Conservation (phyloP, 2,797 vertebrate genomes). For the Dipus sagitta region DNA sequence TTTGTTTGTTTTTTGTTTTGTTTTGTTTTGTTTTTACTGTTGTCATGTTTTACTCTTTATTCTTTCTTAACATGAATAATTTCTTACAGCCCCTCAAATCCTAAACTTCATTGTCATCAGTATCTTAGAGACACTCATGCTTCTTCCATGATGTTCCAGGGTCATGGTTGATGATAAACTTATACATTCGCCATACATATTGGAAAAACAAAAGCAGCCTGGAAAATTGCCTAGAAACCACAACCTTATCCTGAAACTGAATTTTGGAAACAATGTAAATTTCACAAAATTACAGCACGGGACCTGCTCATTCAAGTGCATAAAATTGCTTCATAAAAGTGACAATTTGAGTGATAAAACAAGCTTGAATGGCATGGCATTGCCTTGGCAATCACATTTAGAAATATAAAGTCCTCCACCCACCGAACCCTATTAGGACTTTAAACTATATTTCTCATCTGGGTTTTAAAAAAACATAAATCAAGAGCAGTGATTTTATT, state of each 20-base stretch:
- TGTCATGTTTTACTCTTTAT: constrained; percentile 32
- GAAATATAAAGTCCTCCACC: background rate
- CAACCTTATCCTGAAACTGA: constrained; percentile 35
- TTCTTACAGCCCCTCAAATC: background rate
- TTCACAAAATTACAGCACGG: constrained; percentile 60
- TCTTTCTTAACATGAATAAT: constrained; percentile 9
- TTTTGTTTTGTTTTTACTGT: background rate
- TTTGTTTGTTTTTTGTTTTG: too few species aligned
- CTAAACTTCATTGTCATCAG: background rate
- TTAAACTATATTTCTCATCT: background rate
- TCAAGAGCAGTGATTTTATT: background rate
- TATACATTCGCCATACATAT: background rate
- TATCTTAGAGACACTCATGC: background rate
- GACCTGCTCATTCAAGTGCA: constrained; percentile 63
- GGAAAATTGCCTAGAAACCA: constrained; percentile 55
- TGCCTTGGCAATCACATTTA: constrained; percentile 27
- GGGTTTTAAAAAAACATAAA: background rate
- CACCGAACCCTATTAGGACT: background rate
- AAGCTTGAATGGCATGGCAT: constrained; percentile 25
- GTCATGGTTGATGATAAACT: background rate
- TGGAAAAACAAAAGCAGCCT: constrained; percentile 21
- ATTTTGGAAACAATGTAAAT: constrained; percentile 68
- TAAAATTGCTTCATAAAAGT: constrained; percentile 76
- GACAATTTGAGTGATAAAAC: constrained; percentile 69
- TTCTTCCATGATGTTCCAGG: constrained; percentile 20